A percentile compares a stretch with the other conserved stretches of the same genome.
Conservation (phyloP, 2,113 vertebrate genomes). For the Silurus asotus region DNA sequence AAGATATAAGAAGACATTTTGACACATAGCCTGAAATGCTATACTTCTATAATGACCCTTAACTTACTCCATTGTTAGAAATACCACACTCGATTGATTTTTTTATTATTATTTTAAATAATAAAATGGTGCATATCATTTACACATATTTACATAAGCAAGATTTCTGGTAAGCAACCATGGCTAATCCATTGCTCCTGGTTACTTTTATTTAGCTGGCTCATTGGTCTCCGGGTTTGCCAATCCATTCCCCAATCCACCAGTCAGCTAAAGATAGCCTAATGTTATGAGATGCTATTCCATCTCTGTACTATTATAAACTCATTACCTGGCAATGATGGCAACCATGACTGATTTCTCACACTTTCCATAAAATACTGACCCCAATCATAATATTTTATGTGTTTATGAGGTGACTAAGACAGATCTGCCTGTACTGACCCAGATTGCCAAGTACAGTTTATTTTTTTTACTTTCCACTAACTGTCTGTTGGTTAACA, state of each 20-base stretch:
- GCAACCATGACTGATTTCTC: neutral
- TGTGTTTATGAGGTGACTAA: neutral
- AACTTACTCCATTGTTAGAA: neutral
- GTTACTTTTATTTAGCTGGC: neutral
- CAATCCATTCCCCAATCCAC: neutral
- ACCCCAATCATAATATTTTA: neutral
- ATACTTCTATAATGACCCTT: neutral
- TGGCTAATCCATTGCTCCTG: neutral
- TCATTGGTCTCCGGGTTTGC: neutral
- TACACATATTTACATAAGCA: neutral
- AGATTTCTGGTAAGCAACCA: neutral
- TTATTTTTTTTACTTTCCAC: neutral
- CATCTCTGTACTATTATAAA: neutral
- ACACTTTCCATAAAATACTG: neutral
- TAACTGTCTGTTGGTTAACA: neutral
- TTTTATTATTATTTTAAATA: no score
- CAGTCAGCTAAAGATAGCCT: neutral
- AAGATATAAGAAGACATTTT: neutral
- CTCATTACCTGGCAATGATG: neutral
- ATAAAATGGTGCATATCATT: neutral
- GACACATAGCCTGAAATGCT: neutral
- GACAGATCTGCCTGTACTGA: neutral
- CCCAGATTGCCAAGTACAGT: neutral
- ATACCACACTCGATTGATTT: neutral
- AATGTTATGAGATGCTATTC: neutral